phyloP scores from a whole-genome alignment of 1,140 invertebrate genomes.

The Lordiphosa stackelbergi region DNA sequence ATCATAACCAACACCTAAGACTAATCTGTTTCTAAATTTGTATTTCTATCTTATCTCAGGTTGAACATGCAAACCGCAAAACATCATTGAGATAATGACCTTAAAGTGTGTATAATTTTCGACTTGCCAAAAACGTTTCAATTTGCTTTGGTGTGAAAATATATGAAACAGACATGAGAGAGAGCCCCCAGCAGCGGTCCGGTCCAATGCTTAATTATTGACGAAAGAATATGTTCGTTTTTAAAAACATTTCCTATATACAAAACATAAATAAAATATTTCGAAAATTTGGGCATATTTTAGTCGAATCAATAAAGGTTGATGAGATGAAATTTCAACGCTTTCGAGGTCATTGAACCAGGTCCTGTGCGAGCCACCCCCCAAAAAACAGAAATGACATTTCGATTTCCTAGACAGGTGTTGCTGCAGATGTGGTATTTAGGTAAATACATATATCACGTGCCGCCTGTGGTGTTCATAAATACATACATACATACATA shows the following conservation, averaged over 20 bases:
- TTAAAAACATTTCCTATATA: constrained; percentile 30
- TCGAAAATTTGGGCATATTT: constrained; percentile 4
- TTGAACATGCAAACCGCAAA: constrained; percentile 1
- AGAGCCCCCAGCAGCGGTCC: neutral
- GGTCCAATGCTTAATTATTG: constrained; percentile 50
- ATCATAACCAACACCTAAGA: too few species aligned
- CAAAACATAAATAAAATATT: constrained; percentile 10
- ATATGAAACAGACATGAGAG: constrained; percentile 17
- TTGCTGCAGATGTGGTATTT: too few species aligned
- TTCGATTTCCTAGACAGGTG: too few species aligned
- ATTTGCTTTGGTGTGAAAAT: constrained; percentile 11
- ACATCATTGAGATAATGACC: too few species aligned
- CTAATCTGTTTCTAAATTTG: too few species aligned
- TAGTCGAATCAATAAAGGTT: constrained; percentile 34
- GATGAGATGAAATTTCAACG: constrained; percentile 36
- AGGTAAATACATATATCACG: too few species aligned
- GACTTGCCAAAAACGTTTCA: neutral
- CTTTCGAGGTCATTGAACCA: constrained; percentile 29
- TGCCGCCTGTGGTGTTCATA: neutral
- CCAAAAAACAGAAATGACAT: too few species aligned
- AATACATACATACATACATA: neutral
- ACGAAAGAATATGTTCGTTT: constrained; percentile 32
- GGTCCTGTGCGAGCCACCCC: too few species aligned
- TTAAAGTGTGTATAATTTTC: constrained; percentile 19
- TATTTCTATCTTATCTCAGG: too few species aligned